phyloP scores from a whole-genome alignment of 1,140 invertebrate genomes.

The Lethocerus indicus region DNA sequence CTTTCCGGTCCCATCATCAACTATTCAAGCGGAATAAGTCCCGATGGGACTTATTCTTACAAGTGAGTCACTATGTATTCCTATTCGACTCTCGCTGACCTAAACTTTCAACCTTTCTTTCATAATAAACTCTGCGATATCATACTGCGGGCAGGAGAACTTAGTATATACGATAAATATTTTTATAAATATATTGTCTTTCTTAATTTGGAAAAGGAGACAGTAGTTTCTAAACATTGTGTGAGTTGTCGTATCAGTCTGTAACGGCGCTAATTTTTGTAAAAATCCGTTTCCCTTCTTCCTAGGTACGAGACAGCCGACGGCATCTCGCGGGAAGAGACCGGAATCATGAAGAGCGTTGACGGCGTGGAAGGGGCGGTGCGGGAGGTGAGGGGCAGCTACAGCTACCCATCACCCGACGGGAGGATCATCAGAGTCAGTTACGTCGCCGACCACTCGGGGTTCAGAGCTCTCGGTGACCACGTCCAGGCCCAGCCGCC shows the following conservation, averaged over 20 bases:
- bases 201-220: not conserved
- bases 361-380: conserved; percentile 31
- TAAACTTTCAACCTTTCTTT: not conserved
- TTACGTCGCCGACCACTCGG: conserved; percentile 48
- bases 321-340: conserved; percentile 18
- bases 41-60: conserved; percentile 16
- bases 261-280: not conserved
- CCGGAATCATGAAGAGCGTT: conserved; percentile 39
- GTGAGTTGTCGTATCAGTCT: not conserved
- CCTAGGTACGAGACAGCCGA: conserved; percentile 20
- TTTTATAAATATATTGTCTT: not conserved
- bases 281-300: not conserved
- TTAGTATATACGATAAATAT: not conserved
- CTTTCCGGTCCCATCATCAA: conserved; percentile 10
- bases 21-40: conserved; percentile 13
- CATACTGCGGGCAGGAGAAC: not conserved
- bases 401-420: conserved; percentile 64
- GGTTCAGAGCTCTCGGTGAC: conserved; percentile 2
- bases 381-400: conserved; percentile 43
- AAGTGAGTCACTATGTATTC: conserved; percentile 21
- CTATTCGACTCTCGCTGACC: not conserved
- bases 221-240: not conserved
- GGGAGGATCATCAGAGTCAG: conserved; percentile 55
- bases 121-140: not conserved
- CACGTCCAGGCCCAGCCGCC: no score